Conservation (phyloP, 2,888 invertebrate species). For the Meghimatium bilineatum region DNA sequence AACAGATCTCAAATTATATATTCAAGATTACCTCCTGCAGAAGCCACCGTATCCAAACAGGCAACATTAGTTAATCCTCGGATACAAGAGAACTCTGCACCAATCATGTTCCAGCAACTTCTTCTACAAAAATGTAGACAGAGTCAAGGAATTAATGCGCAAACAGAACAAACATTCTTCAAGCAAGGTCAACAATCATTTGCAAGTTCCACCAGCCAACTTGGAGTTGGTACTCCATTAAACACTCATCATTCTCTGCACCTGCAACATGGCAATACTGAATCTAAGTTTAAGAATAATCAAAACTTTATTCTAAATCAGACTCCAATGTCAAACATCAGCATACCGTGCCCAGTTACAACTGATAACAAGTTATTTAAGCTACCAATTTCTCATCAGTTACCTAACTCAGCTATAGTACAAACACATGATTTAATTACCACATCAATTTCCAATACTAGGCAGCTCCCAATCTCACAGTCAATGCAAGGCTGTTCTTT, state of each 20-base stretch:
- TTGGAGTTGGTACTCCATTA: too few species aligned
- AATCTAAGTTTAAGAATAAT: neutral
- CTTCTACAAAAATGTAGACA: neutral
- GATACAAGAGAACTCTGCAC: neutral
- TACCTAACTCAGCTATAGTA: neutral
- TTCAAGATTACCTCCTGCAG: neutral
- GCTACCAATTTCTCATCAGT: neutral
- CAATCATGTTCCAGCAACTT: neutral
- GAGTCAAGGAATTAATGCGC: neutral
- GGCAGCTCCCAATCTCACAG: neutral
- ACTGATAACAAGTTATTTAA: neutral
- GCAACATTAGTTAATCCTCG: slow-evolving; percentile 4
- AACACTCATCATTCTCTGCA: neutral
- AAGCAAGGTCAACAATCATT: neutral
- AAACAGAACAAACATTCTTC: neutral
- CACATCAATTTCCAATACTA: neutral
- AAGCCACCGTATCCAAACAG: slow-evolving; percentile 5
- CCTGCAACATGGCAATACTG: neutral
- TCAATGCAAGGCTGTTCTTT: neutral
- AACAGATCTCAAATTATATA: neutral
- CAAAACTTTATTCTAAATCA: neutral
- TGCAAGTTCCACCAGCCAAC: neutral
- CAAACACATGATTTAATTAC: neutral
- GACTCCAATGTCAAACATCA: slow-evolving; percentile 20
- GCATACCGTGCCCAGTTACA: slow-evolving; percentile 20